Conservation (phyloP, 1,140 invertebrate genomes). For the Protaetia brevitarsis region DNA sequence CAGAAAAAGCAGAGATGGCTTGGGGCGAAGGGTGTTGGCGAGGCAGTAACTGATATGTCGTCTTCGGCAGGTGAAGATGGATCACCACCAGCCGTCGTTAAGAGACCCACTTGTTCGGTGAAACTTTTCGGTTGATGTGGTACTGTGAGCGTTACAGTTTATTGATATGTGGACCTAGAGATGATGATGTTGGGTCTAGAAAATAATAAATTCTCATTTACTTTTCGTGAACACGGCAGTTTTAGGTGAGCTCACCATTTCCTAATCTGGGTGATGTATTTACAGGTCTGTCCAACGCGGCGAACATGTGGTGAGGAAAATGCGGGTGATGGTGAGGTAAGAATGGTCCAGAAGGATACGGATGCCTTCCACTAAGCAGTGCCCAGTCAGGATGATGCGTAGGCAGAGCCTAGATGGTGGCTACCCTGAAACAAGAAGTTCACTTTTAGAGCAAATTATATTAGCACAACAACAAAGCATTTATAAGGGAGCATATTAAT, state of each 20-base stretch:
- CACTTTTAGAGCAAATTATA: neutral
- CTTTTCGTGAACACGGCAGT: neutral
- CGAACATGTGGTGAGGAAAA: constrained; percentile 59
- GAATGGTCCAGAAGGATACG: constrained; percentile 52
- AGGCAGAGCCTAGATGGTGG: constrained; percentile 60
- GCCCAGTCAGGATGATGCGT: constrained; percentile 59
- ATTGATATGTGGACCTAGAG: constrained; percentile 47
- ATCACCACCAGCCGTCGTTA: constrained; percentile 50
- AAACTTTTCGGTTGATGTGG: constrained; percentile 62
- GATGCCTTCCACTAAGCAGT: constrained; percentile 53
- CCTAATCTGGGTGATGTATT: constrained; percentile 47
- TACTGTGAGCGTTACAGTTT: constrained; percentile 57
- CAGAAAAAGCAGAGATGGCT: constrained; percentile 49
- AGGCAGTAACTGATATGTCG: constrained; percentile 67
- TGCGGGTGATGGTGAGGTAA: constrained; percentile 54
- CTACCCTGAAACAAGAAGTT: constrained; percentile 54
- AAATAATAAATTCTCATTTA: neutral
- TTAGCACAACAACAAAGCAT: neutral
- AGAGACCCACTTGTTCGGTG: constrained; percentile 45
- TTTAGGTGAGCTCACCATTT: constrained; percentile 40
- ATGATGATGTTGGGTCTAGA: constrained; percentile 44
- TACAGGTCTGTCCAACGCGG: constrained; percentile 48
- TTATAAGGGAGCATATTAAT: too few relatives aligned
- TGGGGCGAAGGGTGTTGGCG: constrained; percentile 55
- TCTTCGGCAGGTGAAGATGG: constrained; percentile 54